These are phyloP conservation scores for Malurus alboscapulatus DNA, from an alignment of 2,113 vertebrate species.

Conservation along the genomic window DNA sequence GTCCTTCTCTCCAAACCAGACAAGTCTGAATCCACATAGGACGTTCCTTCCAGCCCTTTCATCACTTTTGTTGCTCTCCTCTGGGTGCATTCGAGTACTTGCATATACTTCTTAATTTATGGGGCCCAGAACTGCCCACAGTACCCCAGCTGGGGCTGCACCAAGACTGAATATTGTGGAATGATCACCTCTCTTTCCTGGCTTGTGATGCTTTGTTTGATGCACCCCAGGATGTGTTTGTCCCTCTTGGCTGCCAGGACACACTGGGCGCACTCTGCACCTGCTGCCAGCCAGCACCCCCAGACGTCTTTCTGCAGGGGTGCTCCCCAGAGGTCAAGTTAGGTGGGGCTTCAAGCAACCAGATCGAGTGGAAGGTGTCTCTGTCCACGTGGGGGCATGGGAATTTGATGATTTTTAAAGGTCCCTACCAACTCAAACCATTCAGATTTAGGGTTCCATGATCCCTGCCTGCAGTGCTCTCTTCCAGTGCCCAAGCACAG, in stretches of 20 bases:
- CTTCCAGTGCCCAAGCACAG: accelerated
- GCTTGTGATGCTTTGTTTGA: background rate
- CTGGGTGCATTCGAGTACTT: background rate
- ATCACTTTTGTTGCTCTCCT: background rate
- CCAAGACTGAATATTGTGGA: accelerated
- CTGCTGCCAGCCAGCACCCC: background rate
- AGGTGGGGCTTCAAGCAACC: background rate
- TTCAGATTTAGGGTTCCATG: background rate
- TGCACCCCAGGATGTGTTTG: background rate
- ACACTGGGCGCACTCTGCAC: background rate
- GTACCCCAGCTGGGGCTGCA: background rate
- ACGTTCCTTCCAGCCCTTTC: background rate
- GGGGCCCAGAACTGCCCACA: background rate
- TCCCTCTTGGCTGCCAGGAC: background rate
- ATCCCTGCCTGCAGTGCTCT: background rate
- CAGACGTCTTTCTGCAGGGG: background rate
- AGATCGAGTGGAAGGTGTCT: background rate
- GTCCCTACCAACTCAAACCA: background rate
- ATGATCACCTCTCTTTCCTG: background rate
- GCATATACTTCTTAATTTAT: background rate
- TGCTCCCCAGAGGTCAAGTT: background rate
- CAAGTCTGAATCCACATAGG: background rate
- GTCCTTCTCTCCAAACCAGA: background rate
- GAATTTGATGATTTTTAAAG: background rate
- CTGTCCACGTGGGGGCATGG: accelerated